Evolutionary conservation across 2,888 invertebrate species (phyloP), one percentile per base, ranked within the genome.

Genomic region (Zhuqinia jingwanae): DNA sequence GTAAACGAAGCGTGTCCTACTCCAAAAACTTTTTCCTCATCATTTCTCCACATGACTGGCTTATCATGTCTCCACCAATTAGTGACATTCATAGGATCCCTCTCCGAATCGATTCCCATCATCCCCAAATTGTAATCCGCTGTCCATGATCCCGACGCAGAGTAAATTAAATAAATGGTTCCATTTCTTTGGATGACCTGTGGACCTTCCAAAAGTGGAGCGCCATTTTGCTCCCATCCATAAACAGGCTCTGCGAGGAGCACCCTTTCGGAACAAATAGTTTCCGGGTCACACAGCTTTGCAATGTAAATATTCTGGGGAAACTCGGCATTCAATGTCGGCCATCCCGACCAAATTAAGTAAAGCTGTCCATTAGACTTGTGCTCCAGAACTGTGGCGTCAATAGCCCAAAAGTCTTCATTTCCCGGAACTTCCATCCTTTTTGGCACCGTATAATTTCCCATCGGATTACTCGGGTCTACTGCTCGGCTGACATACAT

Each of bases 281-380:
- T 58, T 63, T 84, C 87, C 1, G 89, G 89, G 45, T 89, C 81
- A 42, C 84, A 85, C 76, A 89, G 79, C 1, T 20, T 70, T 5
- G 89, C 89, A 73, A 89, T 89, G 87, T 89, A 89, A 6, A 89
- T 47, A 36, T 89, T 89, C 73, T 89, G 89, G 1, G 89, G 89
- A 30, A 87, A 89, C 3, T 75, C 85, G 2, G 88, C 76, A 20
- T 88, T 78, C 6, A 83, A 50, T 5, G 81, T 81, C 5, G 88
- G 88, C 89, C 89, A 89, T 0, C 89, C 89, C 0, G 88, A 88
- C 89, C 89, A 89, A 58, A 89, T 83, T 53, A 89, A 87, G 58
- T 90, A 90, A 45, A 89, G 27, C 10, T 68, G 25, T 2, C 89
- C 89, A 53, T 87, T n/a, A n/a, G n/a, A n/a, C n/a, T n/a, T 82